Conservation (phyloP, 2,113 vertebrate genomes). For the Silurus asotus region DNA sequence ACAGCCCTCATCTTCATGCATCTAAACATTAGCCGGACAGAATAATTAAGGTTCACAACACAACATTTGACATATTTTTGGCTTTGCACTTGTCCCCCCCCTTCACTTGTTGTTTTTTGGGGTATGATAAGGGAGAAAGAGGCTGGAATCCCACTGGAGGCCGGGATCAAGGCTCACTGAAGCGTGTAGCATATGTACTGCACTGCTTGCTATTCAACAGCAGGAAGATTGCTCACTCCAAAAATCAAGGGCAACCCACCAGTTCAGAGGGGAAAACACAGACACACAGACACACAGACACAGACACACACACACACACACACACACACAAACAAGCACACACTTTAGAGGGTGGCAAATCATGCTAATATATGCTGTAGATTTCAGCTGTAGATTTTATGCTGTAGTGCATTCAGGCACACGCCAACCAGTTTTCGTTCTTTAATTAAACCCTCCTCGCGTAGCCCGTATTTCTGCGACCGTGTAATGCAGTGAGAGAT, state of each 20-base stretch:
- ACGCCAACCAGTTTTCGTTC: background rate
- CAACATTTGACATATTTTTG: background rate
- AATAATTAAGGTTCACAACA: background rate
- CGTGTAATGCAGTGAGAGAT: slow-evolving; percentile 2
- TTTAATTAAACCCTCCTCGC: slow-evolving; percentile 36
- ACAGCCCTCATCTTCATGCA: background rate
- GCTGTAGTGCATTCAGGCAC: background rate
- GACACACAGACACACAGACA: background rate
- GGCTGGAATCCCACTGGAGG: slow-evolving; percentile 24
- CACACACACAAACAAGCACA: slow-evolving; percentile 3
- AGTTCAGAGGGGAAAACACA: background rate
- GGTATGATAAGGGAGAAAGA: slow-evolving; percentile 25
- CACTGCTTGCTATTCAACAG: slow-evolving; percentile 42
- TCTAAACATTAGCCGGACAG: background rate
- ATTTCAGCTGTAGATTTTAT: slow-evolving; percentile 26
- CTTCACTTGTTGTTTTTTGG: background rate
- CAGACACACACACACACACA: background rate
- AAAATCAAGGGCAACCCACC: background rate
- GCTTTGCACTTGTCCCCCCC: background rate
- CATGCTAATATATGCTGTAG: background rate
- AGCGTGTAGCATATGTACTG: slow-evolving; percentile 39
- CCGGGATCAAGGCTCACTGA: slow-evolving; percentile 30
- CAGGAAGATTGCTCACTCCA: slow-evolving; percentile 24
- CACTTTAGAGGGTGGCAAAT: background rate
- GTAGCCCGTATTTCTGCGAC: slow-evolving; percentile 7